These are phyloP conservation scores for Drosophila setifemur DNA, from an alignment of 1,140 invertebrate species.

Conservation along the genomic window DNA sequence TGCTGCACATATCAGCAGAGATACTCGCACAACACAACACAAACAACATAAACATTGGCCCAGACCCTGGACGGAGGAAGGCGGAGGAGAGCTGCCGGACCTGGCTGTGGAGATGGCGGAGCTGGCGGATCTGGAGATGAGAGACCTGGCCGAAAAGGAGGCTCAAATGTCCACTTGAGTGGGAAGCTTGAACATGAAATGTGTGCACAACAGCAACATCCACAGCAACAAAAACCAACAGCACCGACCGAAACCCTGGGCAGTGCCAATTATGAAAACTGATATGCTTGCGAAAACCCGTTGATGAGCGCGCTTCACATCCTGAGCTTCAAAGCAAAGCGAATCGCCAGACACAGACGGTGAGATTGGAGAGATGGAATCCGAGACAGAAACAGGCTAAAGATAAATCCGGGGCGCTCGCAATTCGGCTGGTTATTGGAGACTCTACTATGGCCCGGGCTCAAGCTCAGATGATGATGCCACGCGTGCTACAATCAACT, in stretches of 20 bases:
- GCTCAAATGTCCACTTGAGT: conserved; percentile 79
- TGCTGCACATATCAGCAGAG: conserved; percentile 75
- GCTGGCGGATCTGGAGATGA: too few species aligned
- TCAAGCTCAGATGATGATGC: conserved; percentile 52
- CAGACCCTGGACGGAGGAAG: too few species aligned
- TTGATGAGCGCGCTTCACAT: conserved; percentile 74
- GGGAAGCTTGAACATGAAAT: conserved; percentile 76
- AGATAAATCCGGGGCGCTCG: conserved; percentile 24
- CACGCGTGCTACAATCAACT: conserved; percentile 56
- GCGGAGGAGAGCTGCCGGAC: too few species aligned
- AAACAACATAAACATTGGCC: conserved; percentile 43
- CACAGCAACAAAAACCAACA: conserved; percentile 38
- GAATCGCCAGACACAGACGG: conserved; percentile 17
- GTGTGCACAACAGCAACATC: conserved; percentile 64
- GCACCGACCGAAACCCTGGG: conserved; percentile 31
- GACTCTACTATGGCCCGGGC: conserved; percentile 24
- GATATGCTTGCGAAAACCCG: conserved; percentile 76
- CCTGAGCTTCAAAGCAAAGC: conserved; percentile 34
- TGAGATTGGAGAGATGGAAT: conserved; percentile 21
- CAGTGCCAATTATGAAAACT: conserved; percentile 80
- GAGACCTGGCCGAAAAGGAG: conserved; percentile 56
- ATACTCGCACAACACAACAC: conserved; percentile 63
- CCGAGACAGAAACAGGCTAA: conserved; percentile 38
- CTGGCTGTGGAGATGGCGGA: too few species aligned
- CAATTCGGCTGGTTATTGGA: conserved; percentile 63